Conservation (phyloP, 2,113 vertebrate genomes). For the Noctilio leporinus region DNA sequence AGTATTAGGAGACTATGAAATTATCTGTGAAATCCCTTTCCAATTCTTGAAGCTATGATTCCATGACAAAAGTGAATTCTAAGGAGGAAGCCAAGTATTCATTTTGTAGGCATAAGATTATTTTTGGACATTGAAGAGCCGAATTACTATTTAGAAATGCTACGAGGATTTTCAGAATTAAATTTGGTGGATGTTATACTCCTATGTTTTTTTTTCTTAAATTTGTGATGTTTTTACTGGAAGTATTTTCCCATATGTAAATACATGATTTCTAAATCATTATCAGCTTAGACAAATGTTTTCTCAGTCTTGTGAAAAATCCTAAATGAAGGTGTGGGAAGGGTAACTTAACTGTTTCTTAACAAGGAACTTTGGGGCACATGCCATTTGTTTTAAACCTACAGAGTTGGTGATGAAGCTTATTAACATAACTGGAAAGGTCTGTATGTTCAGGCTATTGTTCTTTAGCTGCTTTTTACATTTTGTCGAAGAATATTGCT, state of each 20-base stretch:
- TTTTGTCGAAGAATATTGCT: neutral
- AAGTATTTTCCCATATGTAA: neutral
- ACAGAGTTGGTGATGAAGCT: neutral
- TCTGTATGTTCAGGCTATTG: neutral
- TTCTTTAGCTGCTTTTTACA: neutral
- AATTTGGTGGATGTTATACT: neutral
- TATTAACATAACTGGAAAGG: neutral
- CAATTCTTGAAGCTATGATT: neutral
- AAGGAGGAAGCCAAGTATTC: neutral
- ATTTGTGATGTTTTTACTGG: neutral
- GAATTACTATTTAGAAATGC: neutral
- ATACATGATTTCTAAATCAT: neutral
- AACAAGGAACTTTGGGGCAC: neutral
- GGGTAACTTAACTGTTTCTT: neutral
- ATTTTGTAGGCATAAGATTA: neutral
- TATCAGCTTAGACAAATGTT: neutral
- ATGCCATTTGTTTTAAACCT: neutral
- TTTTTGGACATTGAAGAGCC: neutral
- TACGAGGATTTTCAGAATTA: neutral
- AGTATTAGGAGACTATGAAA: neutral
- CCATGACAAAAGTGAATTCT: neutral
- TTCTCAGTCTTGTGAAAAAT: neutral
- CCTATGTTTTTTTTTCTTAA: neutral
- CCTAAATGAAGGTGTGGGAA: neutral
- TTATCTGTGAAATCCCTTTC: neutral